Evolutionary conservation across 2,888 invertebrate genomes (phyloP).

Genomic region (Eilema griseolum): DNA sequence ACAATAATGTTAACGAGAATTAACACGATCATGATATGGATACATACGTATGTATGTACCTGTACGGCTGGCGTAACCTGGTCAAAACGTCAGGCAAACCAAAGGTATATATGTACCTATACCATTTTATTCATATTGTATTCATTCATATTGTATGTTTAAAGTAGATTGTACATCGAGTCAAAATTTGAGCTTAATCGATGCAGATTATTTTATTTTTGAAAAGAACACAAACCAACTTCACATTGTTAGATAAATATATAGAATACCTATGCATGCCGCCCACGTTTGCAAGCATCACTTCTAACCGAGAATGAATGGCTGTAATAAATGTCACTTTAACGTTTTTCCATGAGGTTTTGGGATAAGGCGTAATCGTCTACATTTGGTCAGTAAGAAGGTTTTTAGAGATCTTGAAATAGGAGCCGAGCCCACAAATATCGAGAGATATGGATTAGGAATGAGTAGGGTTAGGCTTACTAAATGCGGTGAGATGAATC

Average conservation of each 20-base stretch:
- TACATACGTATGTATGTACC: too few relatives aligned
- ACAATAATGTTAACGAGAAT: too few relatives aligned
- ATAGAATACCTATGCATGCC: neutral
- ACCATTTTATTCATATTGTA: too few relatives aligned
- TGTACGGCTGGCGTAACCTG: too few relatives aligned
- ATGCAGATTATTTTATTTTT: too few relatives aligned
- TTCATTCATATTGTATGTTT: too few relatives aligned
- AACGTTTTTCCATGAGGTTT: slow-evolving; percentile 13
- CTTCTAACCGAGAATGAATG: neutral
- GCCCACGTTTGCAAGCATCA: neutral
- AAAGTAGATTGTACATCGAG: too few relatives aligned
- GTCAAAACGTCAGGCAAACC: too few relatives aligned
- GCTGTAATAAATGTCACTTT: slow-evolving; percentile 3
- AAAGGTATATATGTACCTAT: too few relatives aligned
- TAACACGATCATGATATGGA: too few relatives aligned
- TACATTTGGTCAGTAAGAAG: slow-evolving; percentile 10
- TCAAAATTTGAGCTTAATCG: too few relatives aligned
- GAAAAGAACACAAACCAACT: too few relatives aligned
- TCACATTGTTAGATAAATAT: neutral
- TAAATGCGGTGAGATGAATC: neutral
- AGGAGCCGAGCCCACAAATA: slow-evolving; percentile 5
- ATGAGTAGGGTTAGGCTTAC: slow-evolving; percentile 4
- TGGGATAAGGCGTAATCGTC: neutral
- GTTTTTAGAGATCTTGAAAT: slow-evolving; percentile 5
- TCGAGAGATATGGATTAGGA: neutral